Conservation (phyloP, 2,797 vertebrate species). For the Gila robusta region DNA sequence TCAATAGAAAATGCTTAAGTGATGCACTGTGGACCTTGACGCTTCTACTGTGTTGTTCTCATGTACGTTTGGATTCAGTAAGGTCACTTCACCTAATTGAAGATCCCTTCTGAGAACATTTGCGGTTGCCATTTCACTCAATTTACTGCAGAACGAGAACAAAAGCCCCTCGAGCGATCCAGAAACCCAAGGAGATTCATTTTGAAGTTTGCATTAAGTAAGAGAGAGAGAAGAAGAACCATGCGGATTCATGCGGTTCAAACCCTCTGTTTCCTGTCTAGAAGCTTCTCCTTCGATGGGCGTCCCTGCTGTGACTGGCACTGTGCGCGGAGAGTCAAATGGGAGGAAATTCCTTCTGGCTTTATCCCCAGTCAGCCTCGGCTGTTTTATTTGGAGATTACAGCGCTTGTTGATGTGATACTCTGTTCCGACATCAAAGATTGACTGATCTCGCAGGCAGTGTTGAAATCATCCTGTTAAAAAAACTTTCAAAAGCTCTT, state of each 20-base stretch:
- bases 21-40: constrained; percentile 18
- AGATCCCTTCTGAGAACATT: constrained; percentile 12
- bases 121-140: neutral
- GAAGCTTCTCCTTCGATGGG: neutral
- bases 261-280: constrained; percentile 21
- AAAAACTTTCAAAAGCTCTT: constrained; percentile 67
- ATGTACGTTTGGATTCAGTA: neutral
- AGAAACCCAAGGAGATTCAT: neutral
- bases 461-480: constrained; percentile 64
- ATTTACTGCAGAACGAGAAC: neutral
- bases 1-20: constrained; percentile 57
- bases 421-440: constrained; percentile 73
- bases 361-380: constrained; percentile 63
- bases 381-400: constrained; percentile 77
- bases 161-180: neutral
- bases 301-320: constrained; percentile 48
- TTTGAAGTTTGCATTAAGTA: constrained; percentile 22
- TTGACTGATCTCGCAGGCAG: constrained; percentile 69
- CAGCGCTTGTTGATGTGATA: constrained; percentile 74
- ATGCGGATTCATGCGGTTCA: neutral
- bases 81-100: constrained; percentile 31
- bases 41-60: neutral
- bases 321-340: constrained; percentile 70
- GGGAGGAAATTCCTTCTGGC: constrained; percentile 69
- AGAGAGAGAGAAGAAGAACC: constrained; percentile 5